Conservation (phyloP, 2,113 vertebrate genomes). For the Suricata suricatta region DNA sequence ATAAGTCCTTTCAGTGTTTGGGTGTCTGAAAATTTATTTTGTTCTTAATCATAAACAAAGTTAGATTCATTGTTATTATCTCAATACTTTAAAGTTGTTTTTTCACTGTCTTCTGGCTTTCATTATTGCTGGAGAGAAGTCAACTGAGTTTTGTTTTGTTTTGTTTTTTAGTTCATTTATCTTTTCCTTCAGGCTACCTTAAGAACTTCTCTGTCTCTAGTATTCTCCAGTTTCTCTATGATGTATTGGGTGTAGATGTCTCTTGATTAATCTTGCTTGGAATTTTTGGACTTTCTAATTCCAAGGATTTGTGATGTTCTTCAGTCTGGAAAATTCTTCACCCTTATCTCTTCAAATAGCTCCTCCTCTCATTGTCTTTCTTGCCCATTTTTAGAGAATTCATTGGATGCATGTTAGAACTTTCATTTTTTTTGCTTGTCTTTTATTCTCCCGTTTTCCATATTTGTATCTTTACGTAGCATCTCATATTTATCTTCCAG, state of each 20-base stretch:
- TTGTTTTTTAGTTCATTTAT: background rate
- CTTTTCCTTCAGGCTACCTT: background rate
- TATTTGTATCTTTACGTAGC: background rate
- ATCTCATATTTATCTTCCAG: background rate
- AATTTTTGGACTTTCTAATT: background rate
- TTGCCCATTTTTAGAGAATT: background rate
- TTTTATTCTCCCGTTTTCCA: background rate
- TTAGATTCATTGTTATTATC: background rate
- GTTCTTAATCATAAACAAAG: background rate
- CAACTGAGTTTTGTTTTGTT: background rate
- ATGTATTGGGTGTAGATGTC: background rate
- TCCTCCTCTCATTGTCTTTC: background rate
- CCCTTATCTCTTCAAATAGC: constrained; percentile 17
- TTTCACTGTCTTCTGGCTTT: background rate
- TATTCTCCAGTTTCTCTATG: constrained; percentile 1
- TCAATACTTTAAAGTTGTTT: background rate
- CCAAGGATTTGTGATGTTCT: background rate
- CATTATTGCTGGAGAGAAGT: background rate
- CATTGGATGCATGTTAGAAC: background rate
- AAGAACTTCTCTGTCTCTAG: background rate
- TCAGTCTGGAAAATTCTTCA: background rate
- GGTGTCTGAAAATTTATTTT: background rate
- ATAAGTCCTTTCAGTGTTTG: background rate
- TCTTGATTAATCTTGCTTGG: background rate
- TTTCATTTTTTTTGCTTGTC: background rate